Evolutionary conservation across 2,888 invertebrate species (phyloP), one percentile per base, ranked within the genome.

Genomic region (Arge pagana): DNA sequence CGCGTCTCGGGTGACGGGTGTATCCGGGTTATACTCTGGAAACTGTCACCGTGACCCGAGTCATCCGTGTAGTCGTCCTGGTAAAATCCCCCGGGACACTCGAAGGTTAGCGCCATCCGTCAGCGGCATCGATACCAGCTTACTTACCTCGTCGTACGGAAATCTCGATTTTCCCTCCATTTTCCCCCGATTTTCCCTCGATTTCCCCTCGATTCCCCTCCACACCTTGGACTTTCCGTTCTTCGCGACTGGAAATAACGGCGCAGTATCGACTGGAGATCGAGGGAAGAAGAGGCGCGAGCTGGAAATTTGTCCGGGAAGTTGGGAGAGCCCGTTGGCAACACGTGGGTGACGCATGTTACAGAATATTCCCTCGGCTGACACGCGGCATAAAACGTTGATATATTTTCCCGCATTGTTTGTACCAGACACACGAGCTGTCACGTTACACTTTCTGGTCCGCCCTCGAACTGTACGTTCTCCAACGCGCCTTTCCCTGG

Each of bases 21-120:
- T 64, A 69, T 69, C 69, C 69, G 65, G 63, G 53, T 30, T 48
- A 42, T 54, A 50, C 60, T 63, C 67, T 63, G 60, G 63, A 60
- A 61, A 65, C 62, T 64, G 64, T 62, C 66, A 63, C 53, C 43
- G 43, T 19, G 41, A 35, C 19, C 35, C 23, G 30, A 15, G 16
- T 11, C 26, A 35, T 6, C 15, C 36, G 31, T 33, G 16, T 15
- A 30, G 19, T n/a, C n/a, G n/a, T n/a, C n/a, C n/a, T n/a, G n/a
- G n/a, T n/a, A 13, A 33, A 16, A n/a, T 23, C 31, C 31, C 35
- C 45, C 45, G 28, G 33, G 33, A 13, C 23, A 24, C 23, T 10
- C 24, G 5, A 28, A 52, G 51, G 53, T 59, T 60, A 60, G 50
- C 54, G 58, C 57, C 54, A 39, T 23, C 31, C 18, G 19, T 36